Evolutionary conservation across 2,797 vertebrate genomes (phyloP), one percentile per base, ranked within the genome.

Genomic region (Malurus splendens): DNA sequence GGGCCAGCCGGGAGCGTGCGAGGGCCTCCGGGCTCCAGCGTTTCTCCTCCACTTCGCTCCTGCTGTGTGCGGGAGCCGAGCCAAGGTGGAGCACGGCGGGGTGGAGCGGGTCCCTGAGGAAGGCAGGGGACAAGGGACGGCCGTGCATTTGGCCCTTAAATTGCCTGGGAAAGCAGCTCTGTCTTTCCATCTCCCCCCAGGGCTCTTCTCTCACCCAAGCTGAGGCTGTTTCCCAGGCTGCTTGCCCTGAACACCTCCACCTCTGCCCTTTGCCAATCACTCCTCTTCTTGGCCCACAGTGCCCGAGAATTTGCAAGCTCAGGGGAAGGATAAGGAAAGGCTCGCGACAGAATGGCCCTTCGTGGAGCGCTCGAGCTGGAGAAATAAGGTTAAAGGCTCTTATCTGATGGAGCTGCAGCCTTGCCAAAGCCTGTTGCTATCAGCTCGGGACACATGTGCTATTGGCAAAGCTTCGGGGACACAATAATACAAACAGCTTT

Each of bases 361-460:
- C 36, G 5, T 39, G 71, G 61, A 48, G 18, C 0, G 32, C 77
- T 72, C 0, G 36, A 51, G 94, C 82, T 59, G 86, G 83, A 95
- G 94, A 79, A 95, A 94, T 74, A 77, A 94, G 93, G 94, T 80
- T 93, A 93, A 83, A 87, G 86, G 71, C 56, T 86, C 86, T 96
- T 96, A 96, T 96, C 96, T 94, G 95, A 96, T 96, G 92, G 77
- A 92, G 89, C 66, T 17, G 42, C 60, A 93, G 93, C 75, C 90
- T 93, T 96, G 95, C 95, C 95, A 96, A 96, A 94, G 93, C 89
- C 85, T 90, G 90, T 90, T 94, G 96, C 97, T 97, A 97, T 97
- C 97, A 97, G 97, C 87, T 85, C 81, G 18, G 93, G 95, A 94
- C 97, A 97, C 96, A 96, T 97, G 94, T 93, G 91, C 92, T 93